A percentile compares a stretch with the other conserved stretches of the same genome.
Conservation (phyloP, 2,797 vertebrate species). For the Microhierax caerulescens region DNA sequence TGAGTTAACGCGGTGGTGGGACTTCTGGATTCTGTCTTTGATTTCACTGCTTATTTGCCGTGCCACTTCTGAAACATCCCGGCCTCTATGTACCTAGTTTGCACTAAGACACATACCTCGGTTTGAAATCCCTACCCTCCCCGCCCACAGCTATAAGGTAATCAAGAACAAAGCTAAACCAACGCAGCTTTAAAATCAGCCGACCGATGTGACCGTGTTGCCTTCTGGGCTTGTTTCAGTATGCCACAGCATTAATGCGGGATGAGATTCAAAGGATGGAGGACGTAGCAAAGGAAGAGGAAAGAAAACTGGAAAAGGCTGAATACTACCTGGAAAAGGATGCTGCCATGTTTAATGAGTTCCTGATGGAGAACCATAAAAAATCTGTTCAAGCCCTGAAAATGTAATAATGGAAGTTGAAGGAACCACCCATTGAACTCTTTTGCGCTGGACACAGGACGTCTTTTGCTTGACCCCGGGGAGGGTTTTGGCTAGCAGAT, state of each 20-base stretch:
- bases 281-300: constrained; percentile 70
- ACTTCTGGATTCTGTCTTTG: background rate
- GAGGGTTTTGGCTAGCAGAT: background rate
- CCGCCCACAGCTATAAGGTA: background rate
- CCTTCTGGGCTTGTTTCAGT: constrained; percentile 66
- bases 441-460: background rate
- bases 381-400: constrained; percentile 82
- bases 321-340: constrained; percentile 82
- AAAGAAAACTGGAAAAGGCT: constrained; percentile 78
- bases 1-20: background rate
- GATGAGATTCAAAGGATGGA: constrained; percentile 84
- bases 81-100: background rate
- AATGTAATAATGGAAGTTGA: constrained; percentile 79
- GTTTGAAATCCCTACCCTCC: background rate
- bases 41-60: background rate
- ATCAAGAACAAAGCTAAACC: background rate
- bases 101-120: background rate
- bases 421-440: background rate
- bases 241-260: constrained; percentile 81
- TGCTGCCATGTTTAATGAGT: constrained; percentile 79
- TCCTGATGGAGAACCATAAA: constrained; percentile 86
- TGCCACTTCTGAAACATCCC: background rate
- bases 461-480: background rate
- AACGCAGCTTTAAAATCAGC: background rate
- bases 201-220: background rate